Conservation (phyloP, 53 echinoderm and acorn worm genomes). For the Holothuria leucospilota region DNA sequence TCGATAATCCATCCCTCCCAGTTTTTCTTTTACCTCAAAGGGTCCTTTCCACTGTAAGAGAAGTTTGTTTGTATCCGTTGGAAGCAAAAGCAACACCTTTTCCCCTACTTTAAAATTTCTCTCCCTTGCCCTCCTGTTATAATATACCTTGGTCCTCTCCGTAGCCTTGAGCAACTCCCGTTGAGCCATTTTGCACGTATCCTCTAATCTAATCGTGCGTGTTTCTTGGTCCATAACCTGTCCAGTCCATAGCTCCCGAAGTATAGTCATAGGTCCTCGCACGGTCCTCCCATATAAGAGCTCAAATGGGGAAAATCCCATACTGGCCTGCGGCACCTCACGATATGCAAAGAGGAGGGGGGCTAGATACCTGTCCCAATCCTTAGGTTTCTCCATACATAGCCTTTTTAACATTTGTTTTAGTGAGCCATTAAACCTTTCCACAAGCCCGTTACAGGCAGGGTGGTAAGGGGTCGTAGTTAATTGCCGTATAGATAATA, state of each 20-base stretch:
- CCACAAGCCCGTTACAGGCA: too few relatives aligned
- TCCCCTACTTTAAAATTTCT: too few relatives aligned
- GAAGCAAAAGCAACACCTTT: slow-evolving; percentile 57
- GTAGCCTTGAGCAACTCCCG: slow-evolving; percentile 25
- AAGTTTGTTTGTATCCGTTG: slow-evolving; percentile 62
- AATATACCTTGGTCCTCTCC: slow-evolving; percentile 22
- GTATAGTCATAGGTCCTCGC: slow-evolving; percentile 40
- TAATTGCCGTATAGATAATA: slow-evolving; percentile 47
- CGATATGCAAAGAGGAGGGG: slow-evolving; percentile 44
- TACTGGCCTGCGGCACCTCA: slow-evolving; percentile 28
- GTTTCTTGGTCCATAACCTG: slow-evolving; percentile 26
- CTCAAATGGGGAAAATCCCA: slow-evolving; percentile 41
- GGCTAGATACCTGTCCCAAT: slow-evolving; percentile 41
- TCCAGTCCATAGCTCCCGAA: slow-evolving; percentile 31
- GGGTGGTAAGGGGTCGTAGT: too few relatives aligned
- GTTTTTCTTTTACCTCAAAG: slow-evolving; percentile 53
- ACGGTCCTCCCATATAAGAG: slow-evolving; percentile 38
- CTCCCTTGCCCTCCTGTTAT: slow-evolving; percentile 41
- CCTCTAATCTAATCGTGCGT: slow-evolving; percentile 23
- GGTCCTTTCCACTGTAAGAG: slow-evolving; percentile 66
- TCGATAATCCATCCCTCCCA: slow-evolving; percentile 45
- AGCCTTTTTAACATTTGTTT: slow-evolving; percentile 49
- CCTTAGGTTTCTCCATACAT: slow-evolving; percentile 43
- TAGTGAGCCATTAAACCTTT: slow-evolving; percentile 29
- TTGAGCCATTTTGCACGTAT: slow-evolving; percentile 48